Conservation (phyloP, 2,888 invertebrate species). For the Heliothis peltigera region DNA sequence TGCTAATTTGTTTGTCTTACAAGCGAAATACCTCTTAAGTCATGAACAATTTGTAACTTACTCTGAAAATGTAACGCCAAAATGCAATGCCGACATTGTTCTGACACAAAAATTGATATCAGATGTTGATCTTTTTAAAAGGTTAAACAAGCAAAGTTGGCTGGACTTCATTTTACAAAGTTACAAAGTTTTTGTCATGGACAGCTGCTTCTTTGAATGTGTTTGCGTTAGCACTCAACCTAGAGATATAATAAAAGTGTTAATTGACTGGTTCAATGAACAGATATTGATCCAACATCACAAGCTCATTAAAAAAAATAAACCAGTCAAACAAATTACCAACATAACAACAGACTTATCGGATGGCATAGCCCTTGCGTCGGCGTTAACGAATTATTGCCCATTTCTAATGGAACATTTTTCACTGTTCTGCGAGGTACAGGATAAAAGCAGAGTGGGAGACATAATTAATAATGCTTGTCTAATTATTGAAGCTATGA, state of each 20-base stretch:
- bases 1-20: slow-evolving; percentile 76
- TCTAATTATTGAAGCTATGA: slow-evolving; percentile 88
- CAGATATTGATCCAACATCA: slow-evolving; percentile 74
- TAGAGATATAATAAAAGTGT: slow-evolving; percentile 77
- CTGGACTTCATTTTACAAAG: slow-evolving; percentile 91
- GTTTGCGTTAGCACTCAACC: slow-evolving; percentile 77
- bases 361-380: slow-evolving; percentile 89
- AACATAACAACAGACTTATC: slow-evolving; percentile 88
- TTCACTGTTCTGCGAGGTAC: slow-evolving; percentile 82
- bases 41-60: slow-evolving; percentile 81
- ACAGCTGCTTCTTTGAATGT: slow-evolving; percentile 85
- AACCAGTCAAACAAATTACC: slow-evolving; percentile 71
- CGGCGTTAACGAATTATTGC: slow-evolving; percentile 89
- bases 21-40: slow-evolving; percentile 81
- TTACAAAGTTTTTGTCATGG: slow-evolving; percentile 89
- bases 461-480: slow-evolving; percentile 89
- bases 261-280: slow-evolving; percentile 80
- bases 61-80: slow-evolving; percentile 74
- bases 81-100: slow-evolving; percentile 77
- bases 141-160: slow-evolving; percentile 89
- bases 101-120: slow-evolving; percentile 71
- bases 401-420: slow-evolving; percentile 88
- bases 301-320: slow-evolving; percentile 66
- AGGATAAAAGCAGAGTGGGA: slow-evolving; percentile 76
- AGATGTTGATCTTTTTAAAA: slow-evolving; percentile 73